Conservation (phyloP, 1,140 invertebrate species). For the Spodoptera litura region DNA sequence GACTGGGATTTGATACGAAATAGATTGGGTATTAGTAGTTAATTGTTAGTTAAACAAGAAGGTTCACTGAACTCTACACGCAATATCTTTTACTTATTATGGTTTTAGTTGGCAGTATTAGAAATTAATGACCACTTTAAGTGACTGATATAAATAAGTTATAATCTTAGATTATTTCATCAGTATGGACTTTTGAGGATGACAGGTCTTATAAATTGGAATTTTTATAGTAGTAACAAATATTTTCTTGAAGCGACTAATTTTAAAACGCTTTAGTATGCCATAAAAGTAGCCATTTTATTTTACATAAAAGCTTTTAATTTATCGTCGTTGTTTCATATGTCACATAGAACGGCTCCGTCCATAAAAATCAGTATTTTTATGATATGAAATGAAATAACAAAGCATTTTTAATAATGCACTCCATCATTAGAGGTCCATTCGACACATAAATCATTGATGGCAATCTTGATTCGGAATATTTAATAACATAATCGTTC, state of each 20-base stretch:
- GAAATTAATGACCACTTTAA: too few relatives aligned
- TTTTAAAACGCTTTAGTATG: slow-evolving; percentile 65
- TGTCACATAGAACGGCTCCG: slow-evolving; percentile 60
- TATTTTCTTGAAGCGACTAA: slow-evolving; percentile 63
- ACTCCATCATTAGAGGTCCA: slow-evolving; percentile 32
- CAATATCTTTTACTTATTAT: neutral
- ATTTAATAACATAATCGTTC: slow-evolving; percentile 57
- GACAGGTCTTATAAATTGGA: slow-evolving; percentile 59
- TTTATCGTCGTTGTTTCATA: slow-evolving; percentile 72
- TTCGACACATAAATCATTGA: slow-evolving; percentile 46
- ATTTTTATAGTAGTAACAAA: slow-evolving; percentile 57
- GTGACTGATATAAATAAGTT: too few relatives aligned
- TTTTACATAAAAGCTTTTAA: slow-evolving; percentile 70
- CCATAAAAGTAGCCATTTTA: slow-evolving; percentile 69
- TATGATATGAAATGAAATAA: slow-evolving; percentile 42
- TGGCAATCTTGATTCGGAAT: slow-evolving; percentile 28
- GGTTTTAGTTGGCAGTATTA: too few relatives aligned
- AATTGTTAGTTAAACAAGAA: slow-evolving; percentile 37
- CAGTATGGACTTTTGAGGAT: slow-evolving; percentile 20
- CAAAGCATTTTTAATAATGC: slow-evolving; percentile 41
- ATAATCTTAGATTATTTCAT: too few relatives aligned
- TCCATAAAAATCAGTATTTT: slow-evolving; percentile 60
- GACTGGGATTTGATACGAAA: slow-evolving; percentile 53
- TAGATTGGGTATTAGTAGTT: slow-evolving; percentile 46
- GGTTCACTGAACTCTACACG: slow-evolving; percentile 6